A percentile compares a stretch with the other conserved stretches of the same genome.
Evolutionary conservation across 2,113 vertebrate genomes (phyloP).

Genomic region (Cyphomyrus discorhynchus): DNA sequence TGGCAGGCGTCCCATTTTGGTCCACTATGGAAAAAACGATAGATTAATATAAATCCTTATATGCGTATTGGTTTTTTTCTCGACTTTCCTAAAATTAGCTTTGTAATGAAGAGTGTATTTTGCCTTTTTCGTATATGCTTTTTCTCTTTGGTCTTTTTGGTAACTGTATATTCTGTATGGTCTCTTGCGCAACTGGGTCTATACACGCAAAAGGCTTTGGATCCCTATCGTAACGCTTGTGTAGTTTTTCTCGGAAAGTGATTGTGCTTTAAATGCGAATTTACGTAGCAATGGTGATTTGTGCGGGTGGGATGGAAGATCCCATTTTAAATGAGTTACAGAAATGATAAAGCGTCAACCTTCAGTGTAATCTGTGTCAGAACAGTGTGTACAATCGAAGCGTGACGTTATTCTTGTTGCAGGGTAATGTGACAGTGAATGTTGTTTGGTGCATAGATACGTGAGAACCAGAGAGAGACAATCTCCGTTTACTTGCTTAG

Average conservation of each 20-base stretch:
- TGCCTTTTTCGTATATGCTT: not conserved
- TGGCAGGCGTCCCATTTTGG: slow-evolving; percentile 36
- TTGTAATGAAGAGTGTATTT: not conserved
- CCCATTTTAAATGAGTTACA: not conserved
- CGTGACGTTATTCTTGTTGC: not conserved
- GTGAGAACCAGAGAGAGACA: not conserved
- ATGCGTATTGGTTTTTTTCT: not conserved
- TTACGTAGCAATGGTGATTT: not conserved
- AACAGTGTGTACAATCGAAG: not conserved
- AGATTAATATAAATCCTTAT: not conserved
- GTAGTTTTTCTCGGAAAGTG: not conserved
- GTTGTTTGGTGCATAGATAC: not conserved
- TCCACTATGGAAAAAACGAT: slow-evolving; percentile 21
- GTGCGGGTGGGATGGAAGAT: not conserved
- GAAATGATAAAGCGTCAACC: not conserved
- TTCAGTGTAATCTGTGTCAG: not conserved
- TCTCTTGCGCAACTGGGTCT: slow-evolving; percentile 26
- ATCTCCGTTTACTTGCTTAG: not conserved
- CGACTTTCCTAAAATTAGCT: not conserved
- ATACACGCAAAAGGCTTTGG: not conserved
- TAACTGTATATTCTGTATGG: not conserved
- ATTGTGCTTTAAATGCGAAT: not conserved
- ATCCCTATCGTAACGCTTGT: not conserved
- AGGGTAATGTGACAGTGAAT: not conserved
- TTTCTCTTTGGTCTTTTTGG: not conserved